Evolutionary conservation across 1,140 invertebrate species (phyloP), one percentile per base, ranked within the genome.

Genomic region (Mya arenaria): DNA sequence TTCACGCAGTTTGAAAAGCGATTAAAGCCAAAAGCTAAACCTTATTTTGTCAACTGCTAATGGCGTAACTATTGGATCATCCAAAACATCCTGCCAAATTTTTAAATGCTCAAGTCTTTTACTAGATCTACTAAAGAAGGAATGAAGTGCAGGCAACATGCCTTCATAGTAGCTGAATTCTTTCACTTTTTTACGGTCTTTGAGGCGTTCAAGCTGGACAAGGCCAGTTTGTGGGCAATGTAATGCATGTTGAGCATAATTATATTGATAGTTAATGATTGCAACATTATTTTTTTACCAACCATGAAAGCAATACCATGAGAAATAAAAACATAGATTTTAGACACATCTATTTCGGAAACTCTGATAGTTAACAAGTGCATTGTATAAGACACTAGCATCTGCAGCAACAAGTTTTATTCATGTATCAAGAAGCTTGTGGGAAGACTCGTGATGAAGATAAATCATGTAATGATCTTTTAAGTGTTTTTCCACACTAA

Each of bases 101-200:
- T 19, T 39, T 23, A 72, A 72, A 28, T 72, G 69, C 48, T 72
- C 69, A 55, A 72, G 68, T 52, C 68, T 71, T 52, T 71, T 71
- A 52, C 44, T 71, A 3, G 68, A 71, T 52, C 68, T 4, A 56
- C 44, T 55, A 30, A 72, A 72, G 23, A 56, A 72, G 17, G 65
- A 41, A 39, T 72, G 32, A 25, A 72, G 19, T 72, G 69, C 17
- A 36, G 52, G 44, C 17, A 72, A 36, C 52, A 72, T 72, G 28
- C 25, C 23, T 34, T 72, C 44, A 36, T 71, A 71, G 28, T 71
- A 71, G 1, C 39, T 30, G 5, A 71, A 37, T 71, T 71, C 68
- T 52, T 52, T 44, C n/a, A 71, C 68, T 71, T 44, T 52, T 52
- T 44, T 10, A 71, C 68, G 8, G 68, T 48, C 68, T 71, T 71